Base-by-base conservation (phyloP, 2,113 vertebrate species). In the Cololabis saira region DNA sequence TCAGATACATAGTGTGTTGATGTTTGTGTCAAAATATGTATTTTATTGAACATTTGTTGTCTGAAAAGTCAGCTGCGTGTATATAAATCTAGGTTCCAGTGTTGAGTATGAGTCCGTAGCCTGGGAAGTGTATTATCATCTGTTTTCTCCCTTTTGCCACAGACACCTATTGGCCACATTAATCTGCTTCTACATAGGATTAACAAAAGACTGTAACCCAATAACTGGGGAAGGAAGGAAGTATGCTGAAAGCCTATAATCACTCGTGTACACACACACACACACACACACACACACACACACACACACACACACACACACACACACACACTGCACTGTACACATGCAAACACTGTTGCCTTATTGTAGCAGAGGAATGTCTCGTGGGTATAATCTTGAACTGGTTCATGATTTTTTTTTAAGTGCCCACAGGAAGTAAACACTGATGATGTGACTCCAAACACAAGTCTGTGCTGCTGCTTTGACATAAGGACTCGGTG, bases 161-260 rank as follows among this genome's bases (percentile, higher is more conserved):
- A 67, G 64, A 71, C 72, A 74, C 76, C 65, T 81, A 24, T 15
- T 70, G 76, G 79, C 82, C 81, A 83, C 1, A 67, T 40, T 59
- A n/a, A 40, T 62, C 74, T 81, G 18, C 4, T 62, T 72, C 81
- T 58, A 71, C 59, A 70, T 42, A 30, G 66, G 56, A 84, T 86
- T 84, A 80, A 49, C 61, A 22, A 45, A 74, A 67, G 59, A 64
- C 53, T 51, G 41, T 55, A 65, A 62, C 78, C 75, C 17, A 14
- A 15, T 56, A 58, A 61, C 14, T 5, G 57, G 70, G 24, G 58
- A 40, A 24, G 37, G 65, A 67, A 57, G 40, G 50, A 75, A 37
- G 43, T 22, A 56, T 15, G 37, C 60, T 16, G 12, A 41, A 58
- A n/a, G 40, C 37, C 21, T 37, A 13, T 9, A 42, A 16, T 17